Percentiles rank a stretch among this genome's conserved stretches.
Evolutionary conservation across 2,888 invertebrate genomes (phyloP).

Genomic region (Torymus auratus): DNA sequence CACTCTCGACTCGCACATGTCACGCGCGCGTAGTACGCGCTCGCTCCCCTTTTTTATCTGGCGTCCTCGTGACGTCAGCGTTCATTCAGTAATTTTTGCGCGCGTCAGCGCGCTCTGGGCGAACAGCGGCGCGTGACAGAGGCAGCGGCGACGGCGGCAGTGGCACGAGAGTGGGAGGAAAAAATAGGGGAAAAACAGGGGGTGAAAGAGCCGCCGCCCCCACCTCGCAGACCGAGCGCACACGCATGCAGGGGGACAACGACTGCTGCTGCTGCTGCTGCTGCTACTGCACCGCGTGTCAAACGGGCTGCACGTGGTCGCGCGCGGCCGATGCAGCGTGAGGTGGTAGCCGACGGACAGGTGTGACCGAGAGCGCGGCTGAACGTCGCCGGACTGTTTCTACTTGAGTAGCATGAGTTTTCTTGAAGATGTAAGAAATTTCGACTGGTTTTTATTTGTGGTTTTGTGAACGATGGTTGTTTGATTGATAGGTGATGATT

Average conservation of each 20-base stretch:
- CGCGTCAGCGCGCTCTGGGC: constrained; percentile 66
- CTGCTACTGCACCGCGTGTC: constrained; percentile 70
- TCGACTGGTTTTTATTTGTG: no score
- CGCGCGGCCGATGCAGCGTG: constrained; percentile 52
- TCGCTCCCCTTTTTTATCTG: constrained; percentile 21
- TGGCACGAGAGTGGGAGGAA: constrained; percentile 70
- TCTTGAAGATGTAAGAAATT: no score
- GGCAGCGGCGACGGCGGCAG: constrained; percentile 66
- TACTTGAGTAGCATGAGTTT: no score
- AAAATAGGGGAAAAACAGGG: constrained; percentile 76
- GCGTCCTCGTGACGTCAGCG: constrained; percentile 72
- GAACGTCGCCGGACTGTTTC: no score
- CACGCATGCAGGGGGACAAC: constrained; percentile 70
- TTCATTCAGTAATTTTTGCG: constrained; percentile 77
- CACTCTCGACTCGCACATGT: not conserved
- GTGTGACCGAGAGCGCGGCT: no score
- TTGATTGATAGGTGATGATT: no score
- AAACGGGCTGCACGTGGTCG: constrained; percentile 72
- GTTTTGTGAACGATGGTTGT: no score
- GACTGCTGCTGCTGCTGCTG: constrained; percentile 16
- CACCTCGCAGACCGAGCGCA: constrained; percentile 60
- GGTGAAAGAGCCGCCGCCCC: constrained; percentile 68
- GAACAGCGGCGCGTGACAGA: constrained; percentile 13
- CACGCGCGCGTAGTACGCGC: constrained; percentile 7
- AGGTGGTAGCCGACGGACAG: no score